phyloP scores from a whole-genome alignment of 2,888 invertebrate genomes.

The Leptogaster cylindrica region DNA sequence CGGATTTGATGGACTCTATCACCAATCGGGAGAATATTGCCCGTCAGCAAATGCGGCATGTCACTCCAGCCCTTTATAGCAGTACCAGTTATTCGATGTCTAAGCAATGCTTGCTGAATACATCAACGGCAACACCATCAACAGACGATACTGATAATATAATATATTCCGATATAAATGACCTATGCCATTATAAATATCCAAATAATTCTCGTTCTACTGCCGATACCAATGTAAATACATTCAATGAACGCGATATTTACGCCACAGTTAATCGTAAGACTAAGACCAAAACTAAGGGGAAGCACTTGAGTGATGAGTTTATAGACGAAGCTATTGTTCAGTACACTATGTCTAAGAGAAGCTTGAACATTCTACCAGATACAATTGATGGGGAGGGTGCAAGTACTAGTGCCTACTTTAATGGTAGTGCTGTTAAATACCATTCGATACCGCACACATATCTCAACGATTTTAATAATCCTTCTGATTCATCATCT shows the following conservation, averaged over 20 bases:
- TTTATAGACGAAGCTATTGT: conserved; percentile 61
- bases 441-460: conserved; percentile 41
- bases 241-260: conserved; percentile 58
- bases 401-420: conserved; percentile 50
- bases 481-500: conserved; percentile 59
- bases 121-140: conserved; percentile 61
- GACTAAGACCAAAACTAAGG: conserved; percentile 59
- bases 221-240: conserved; percentile 27
- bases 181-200: conserved; percentile 58
- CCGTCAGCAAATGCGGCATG: conserved; percentile 58
- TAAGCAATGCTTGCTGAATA: conserved; percentile 61
- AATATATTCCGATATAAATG: conserved; percentile 62
- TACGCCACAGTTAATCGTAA: conserved; percentile 63
- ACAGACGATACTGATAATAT: conserved; percentile 56
- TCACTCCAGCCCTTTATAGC: conserved; percentile 63
- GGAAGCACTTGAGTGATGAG: conserved; percentile 61
- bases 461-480: conserved; percentile 59
- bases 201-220: conserved; percentile 32
- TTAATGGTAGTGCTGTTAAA: conserved; percentile 43
- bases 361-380: conserved; percentile 51
- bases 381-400: conserved; percentile 33
- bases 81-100: conserved; percentile 63
- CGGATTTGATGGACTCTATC: conserved; percentile 64
- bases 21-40: conserved; percentile 64
- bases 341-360: conserved; percentile 57